phyloP scores from a whole-genome alignment of 1,140 invertebrate genomes.

The Atopsyche davidsoni region DNA sequence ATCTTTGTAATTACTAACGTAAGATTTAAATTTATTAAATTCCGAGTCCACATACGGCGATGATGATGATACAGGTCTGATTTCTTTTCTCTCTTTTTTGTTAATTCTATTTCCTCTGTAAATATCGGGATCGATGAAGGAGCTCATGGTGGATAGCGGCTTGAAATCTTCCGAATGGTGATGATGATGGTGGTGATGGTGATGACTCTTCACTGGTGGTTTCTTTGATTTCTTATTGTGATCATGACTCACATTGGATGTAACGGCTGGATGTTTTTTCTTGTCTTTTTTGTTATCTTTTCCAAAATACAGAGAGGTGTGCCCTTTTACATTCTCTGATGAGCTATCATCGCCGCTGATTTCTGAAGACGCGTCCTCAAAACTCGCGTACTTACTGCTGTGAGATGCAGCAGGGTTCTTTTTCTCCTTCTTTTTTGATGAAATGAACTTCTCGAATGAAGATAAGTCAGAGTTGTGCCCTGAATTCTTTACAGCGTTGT shows the following conservation, averaged over 20 bases:
- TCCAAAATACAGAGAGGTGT: too few relatives aligned
- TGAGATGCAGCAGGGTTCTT: slow-evolving; percentile 5
- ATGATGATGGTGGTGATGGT: neutral
- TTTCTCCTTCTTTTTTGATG: slow-evolving; percentile 11
- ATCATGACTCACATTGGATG: slow-evolving; percentile 6
- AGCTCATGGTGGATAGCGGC: neutral
- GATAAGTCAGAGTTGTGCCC: slow-evolving; percentile 36
- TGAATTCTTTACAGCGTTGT: slow-evolving; percentile 32
- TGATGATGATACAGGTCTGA: too few relatives aligned
- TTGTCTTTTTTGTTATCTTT: slow-evolving; percentile 9
- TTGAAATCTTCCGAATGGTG: neutral
- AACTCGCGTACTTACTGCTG: slow-evolving; percentile 1
- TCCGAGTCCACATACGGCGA: too few relatives aligned
- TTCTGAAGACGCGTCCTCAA: neutral
- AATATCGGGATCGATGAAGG: neutral
- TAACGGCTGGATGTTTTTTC: slow-evolving; percentile 4
- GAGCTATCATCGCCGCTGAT: neutral
- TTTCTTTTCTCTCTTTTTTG: slow-evolving; percentile 4
- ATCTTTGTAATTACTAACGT: too few relatives aligned
- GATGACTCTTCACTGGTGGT: slow-evolving; percentile 6
- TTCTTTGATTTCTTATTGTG: slow-evolving; percentile 10
- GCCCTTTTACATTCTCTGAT: neutral
- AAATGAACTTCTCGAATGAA: slow-evolving; percentile 41
- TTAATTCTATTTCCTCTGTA: neutral
- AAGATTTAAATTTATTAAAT: too few relatives aligned